Base-by-base conservation (phyloP, 2,113 vertebrate genomes). In the Micromys minutus region DNA sequence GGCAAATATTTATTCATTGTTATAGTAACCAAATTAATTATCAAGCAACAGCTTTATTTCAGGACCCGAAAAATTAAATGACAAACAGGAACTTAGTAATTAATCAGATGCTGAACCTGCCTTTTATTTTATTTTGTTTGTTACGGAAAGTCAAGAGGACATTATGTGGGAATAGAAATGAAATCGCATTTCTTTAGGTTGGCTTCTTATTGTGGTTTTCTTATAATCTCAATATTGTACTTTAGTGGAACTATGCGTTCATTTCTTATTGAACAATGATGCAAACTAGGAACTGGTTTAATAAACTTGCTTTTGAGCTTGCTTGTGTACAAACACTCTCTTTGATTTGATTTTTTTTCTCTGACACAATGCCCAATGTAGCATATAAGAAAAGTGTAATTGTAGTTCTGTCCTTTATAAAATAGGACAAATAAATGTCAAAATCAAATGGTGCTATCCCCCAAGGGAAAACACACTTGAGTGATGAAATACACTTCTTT, bases 351-450 rank as follows among this genome's bases (percentile, higher is more conserved):
- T 98, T 98, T 98, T 98, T 98, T 98, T 98, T 97, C 96, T 98
- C 98, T n/a, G n/a, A 98, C 97, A 98, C 94, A 84, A 4, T 98
- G 95, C 96, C 98, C 97, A 98, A 94, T 98, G 96, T 94, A 98
- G 72, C 95, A 96, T 86, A 97, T 88, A 97, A 95, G 95, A 97
- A 97, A 98, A 96, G 91, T 98, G 95, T 98, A 98, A 98, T 98
- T 98, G 98, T 98, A 98, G 98, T 98, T 98, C 98, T 98, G 98
- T 99, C 98, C 98, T 99, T 99, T 98, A 98, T 96, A 97, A 97
- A 92, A 98, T 97, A 98, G 98, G 98, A 99, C 98, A 99, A 98
- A 99, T 99, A 98, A 99, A 99, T 99, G 98, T 98, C 98, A 99
- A 98, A 98, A 99, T 98, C 98, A 98, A 99, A 98, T 98, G 97